Conservation (phyloP, 2,888 invertebrate genomes). For the Pachycephus smyrnensis region DNA sequence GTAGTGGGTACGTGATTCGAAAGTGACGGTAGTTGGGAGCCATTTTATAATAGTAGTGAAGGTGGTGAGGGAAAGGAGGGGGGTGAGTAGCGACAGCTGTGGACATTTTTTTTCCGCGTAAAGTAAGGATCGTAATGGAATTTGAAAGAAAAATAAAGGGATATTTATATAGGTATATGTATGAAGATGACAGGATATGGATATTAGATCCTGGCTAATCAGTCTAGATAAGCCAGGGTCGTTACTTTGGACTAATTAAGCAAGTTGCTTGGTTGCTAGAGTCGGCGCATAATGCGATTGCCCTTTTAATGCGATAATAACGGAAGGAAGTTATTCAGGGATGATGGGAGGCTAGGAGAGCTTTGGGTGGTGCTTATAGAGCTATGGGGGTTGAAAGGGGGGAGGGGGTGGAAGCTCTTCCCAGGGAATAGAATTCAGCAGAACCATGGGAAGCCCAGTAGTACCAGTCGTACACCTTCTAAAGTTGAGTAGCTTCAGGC, state of each 20-base stretch:
- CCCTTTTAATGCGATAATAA: neutral
- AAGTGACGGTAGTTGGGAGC: neutral
- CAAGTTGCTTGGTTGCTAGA: neutral
- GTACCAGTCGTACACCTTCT: neutral
- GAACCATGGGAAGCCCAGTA: neutral
- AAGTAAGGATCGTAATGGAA: neutral
- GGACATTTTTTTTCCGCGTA: neutral
- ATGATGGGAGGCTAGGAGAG: neutral
- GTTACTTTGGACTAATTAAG: neutral
- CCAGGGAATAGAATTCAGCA: neutral
- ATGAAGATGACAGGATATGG: neutral
- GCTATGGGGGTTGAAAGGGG: conserved; percentile 22
- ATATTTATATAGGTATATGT: neutral
- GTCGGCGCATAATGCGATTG: neutral
- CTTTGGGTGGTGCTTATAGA: conserved; percentile 6
- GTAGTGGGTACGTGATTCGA: neutral
- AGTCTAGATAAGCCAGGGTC: neutral
- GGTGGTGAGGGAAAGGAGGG: neutral
- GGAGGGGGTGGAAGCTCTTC: conserved; percentile 35
- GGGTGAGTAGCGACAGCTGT: conserved; percentile 1
- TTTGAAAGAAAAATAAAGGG: neutral
- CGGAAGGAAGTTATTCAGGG: neutral
- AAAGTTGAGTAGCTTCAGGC: neutral
- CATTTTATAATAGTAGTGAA: neutral
- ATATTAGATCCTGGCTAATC: neutral